These are phyloP conservation scores for Labia minor DNA, from an alignment of 2,888 invertebrate genomes.

Conservation along the genomic window DNA sequence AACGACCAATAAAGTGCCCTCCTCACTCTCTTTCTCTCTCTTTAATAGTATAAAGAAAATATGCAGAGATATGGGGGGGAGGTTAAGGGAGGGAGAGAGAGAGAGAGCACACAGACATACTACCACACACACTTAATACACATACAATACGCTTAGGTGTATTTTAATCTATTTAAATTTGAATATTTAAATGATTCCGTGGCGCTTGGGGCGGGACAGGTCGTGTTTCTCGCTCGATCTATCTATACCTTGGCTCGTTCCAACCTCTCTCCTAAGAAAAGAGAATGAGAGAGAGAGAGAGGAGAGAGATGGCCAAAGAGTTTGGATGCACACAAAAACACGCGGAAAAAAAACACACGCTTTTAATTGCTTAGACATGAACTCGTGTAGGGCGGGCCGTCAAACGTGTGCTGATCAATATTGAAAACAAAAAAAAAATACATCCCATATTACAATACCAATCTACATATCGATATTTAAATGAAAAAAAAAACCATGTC, in stretches of 20 bases:
- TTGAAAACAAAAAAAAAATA: neutral
- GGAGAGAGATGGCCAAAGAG: neutral
- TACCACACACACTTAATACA: neutral
- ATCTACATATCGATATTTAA: no score
- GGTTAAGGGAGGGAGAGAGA: no score
- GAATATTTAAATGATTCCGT: conserved; percentile 13
- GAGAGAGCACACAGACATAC: neutral
- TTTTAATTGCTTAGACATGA: conserved; percentile 13
- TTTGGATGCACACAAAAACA: neutral
- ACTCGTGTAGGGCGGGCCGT: conserved; percentile 7
- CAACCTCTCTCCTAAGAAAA: no score
- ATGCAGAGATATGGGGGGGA: no score
- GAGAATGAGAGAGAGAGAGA: no score
- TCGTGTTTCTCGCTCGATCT: neutral
- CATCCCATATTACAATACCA: no score
- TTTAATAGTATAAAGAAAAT: neutral
- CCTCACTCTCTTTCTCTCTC: neutral
- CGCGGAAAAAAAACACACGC: conserved; percentile 8
- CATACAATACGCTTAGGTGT: no score
- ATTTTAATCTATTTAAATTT: conserved; percentile 13
- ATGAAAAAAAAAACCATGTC: no score
- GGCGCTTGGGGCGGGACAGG: conserved; percentile 13
- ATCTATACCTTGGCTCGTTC: neutral
- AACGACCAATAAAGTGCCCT: conserved; percentile 7
- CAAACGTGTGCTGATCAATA: conserved; percentile 4